Conservation (phyloP, 2,888 invertebrate species). For the Pimpla rufipes region DNA sequence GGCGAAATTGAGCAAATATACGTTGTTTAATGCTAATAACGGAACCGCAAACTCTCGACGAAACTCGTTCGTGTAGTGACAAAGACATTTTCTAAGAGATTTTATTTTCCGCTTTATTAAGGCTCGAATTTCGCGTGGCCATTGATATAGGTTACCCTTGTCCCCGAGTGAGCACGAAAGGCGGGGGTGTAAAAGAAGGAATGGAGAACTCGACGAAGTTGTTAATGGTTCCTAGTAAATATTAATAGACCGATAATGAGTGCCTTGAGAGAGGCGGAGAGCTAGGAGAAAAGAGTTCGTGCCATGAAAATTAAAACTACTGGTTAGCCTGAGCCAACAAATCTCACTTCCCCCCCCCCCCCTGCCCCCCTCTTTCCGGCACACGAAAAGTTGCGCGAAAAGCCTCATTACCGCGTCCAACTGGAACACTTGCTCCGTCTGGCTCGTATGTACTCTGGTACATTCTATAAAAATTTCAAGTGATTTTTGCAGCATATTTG, state of each 20-base stretch:
- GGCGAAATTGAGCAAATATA: not conserved
- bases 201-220: slow-evolving; percentile 26
- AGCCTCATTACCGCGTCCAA: slow-evolving; percentile 54
- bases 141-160: not conserved
- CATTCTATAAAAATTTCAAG: slow-evolving; percentile 4
- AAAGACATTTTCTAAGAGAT: not conserved
- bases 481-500: slow-evolving; percentile 18
- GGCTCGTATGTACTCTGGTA: slow-evolving; percentile 1
- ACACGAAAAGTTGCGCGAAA: slow-evolving; percentile 42
- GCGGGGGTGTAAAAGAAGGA: not conserved
- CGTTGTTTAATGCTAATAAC: slow-evolving; percentile 1
- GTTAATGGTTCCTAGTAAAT: slow-evolving; percentile 58
- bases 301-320: slow-evolving; percentile 57
- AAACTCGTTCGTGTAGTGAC: not conserved
- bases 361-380: not conserved
- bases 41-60: not conserved
- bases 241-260: slow-evolving; percentile 60
- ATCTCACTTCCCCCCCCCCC: slow-evolving; percentile 32
- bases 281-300: slow-evolving; percentile 37
- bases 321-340: slow-evolving; percentile 45
- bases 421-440: slow-evolving; percentile 18
- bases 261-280: slow-evolving; percentile 2
- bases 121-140: not conserved
- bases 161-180: slow-evolving; percentile 1
- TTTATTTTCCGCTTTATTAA: not conserved